These are phyloP conservation scores for Spondyliosoma cantharus DNA, from an alignment of 2,797 vertebrate genomes.

Conservation along the genomic window DNA sequence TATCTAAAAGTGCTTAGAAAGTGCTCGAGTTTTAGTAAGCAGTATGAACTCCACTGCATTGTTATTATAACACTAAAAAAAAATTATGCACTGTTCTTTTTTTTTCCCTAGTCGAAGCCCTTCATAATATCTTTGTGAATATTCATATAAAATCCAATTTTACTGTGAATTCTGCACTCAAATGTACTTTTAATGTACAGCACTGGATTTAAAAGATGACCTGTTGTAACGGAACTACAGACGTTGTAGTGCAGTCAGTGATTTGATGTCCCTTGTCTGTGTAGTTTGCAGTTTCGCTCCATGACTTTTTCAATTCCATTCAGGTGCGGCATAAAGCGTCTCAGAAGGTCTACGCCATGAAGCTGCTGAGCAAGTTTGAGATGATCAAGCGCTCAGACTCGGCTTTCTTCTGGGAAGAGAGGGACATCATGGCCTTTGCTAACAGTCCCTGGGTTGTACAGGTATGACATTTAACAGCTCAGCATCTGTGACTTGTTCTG, in stretches of 20 bases:
- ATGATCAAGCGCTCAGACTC: slow-evolving; percentile 99
- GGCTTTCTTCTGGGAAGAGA: slow-evolving; percentile 99
- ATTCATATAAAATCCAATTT: too few relatives aligned
- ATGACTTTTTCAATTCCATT: slow-evolving; percentile 1
- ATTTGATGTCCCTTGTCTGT: background rate
- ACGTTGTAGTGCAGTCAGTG: background rate
- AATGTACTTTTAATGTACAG: background rate
- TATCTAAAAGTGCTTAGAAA: too few relatives aligned
- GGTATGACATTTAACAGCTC: slow-evolving; percentile 79
- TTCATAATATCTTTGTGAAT: background rate
- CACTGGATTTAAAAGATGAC: background rate
- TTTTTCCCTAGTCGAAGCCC: background rate
- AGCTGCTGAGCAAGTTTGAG: slow-evolving; percentile 99
- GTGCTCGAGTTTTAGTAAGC: too few relatives aligned
- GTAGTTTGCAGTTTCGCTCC: background rate
- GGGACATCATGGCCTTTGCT: slow-evolving; percentile 99
- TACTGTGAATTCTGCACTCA: too few relatives aligned
- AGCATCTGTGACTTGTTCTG: background rate
- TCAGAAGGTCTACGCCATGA: slow-evolving; percentile 98
- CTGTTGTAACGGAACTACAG: background rate
- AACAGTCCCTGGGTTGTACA: slow-evolving; percentile 99
- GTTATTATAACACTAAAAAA: background rate
- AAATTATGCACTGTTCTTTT: background rate
- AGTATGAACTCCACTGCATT: background rate
- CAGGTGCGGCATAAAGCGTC: slow-evolving; percentile 97